Percentiles rank a stretch among this genome's conserved stretches.
Evolutionary conservation across 1,140 invertebrate genomes (phyloP).

Genomic region (Drosophila mayri): DNA sequence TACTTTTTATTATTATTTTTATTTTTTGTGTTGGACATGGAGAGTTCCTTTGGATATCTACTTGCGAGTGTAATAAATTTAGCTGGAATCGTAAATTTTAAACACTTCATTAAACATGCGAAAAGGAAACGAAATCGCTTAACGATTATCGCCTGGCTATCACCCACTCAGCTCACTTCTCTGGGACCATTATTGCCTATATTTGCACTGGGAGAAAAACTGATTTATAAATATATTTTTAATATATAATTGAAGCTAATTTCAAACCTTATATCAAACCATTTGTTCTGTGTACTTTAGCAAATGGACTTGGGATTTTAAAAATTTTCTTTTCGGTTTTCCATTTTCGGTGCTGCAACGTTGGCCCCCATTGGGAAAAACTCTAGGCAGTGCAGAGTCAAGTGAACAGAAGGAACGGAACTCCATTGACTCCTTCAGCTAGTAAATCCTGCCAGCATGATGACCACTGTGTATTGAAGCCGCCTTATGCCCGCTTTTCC

Average conservation of each 20-base stretch:
- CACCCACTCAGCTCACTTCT: constrained; percentile 19
- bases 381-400: constrained; percentile 25
- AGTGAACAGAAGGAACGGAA: constrained; percentile 25
- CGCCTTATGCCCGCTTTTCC: not conserved
- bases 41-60: constrained; percentile 31
- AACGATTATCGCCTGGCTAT: constrained; percentile 65
- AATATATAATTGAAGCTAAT: not conserved
- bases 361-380: constrained; percentile 16
- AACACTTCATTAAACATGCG: constrained; percentile 73
- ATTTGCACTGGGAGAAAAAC: constrained; percentile 9
- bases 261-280: not conserved
- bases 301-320: constrained; percentile 5
- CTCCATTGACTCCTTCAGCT: constrained; percentile 24
- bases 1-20: not conserved
- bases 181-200: constrained; percentile 28
- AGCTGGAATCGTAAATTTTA: constrained; percentile 69
- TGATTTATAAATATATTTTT: too few relatives aligned
- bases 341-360: constrained; percentile 29
- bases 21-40: constrained; percentile 19
- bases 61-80: constrained; percentile 61
- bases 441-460: constrained; percentile 20
- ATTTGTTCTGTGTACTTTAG: constrained; percentile 7
- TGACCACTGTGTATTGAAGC: constrained; percentile 48
- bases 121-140: constrained; percentile 64
- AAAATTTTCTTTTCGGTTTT: constrained; percentile 30